Evolutionary conservation across 2,888 invertebrate genomes (phyloP).

Genomic region (Pyrrhosoma nymphula): DNA sequence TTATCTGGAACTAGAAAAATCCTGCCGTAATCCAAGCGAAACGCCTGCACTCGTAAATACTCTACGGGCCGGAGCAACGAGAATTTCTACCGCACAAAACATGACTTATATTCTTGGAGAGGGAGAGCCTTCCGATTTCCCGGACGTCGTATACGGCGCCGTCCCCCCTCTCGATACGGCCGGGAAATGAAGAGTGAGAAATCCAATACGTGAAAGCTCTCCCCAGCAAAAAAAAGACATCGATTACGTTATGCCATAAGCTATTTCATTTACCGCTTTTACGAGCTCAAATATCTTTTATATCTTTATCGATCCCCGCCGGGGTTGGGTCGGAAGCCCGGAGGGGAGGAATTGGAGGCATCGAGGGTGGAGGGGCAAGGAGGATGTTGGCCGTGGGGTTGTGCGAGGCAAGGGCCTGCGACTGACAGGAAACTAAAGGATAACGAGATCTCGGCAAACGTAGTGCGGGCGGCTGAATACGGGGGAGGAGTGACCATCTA

Average conservation of each 20-base stretch:
- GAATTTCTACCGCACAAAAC: not conserved
- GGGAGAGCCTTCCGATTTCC: not conserved
- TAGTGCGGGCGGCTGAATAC: not conserved
- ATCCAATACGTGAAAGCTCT: conserved; percentile 29
- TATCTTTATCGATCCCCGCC: not conserved
- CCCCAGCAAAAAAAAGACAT: not conserved
- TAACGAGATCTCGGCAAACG: conserved; percentile 5
- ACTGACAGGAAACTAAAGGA: conserved; percentile 20
- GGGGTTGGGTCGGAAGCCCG: not conserved
- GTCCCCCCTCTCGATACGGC: not conserved
- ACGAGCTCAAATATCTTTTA: conserved; percentile 7
- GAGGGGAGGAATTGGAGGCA: not conserved
- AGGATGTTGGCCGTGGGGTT: not conserved
- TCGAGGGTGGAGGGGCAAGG: not conserved
- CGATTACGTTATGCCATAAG: conserved; percentile 32
- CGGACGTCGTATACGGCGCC: not conserved
- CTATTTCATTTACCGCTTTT: conserved; percentile 15
- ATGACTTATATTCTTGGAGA: not conserved
- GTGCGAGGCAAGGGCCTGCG: not conserved
- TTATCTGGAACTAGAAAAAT: not conserved
- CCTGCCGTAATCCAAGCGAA: not conserved
- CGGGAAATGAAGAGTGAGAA: conserved; percentile 31
- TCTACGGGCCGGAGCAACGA: not conserved
- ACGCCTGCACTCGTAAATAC: not conserved
- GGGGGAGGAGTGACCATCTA: not conserved